Conservation (phyloP, 1,140 invertebrate genomes). For the Carposina sasakii region DNA sequence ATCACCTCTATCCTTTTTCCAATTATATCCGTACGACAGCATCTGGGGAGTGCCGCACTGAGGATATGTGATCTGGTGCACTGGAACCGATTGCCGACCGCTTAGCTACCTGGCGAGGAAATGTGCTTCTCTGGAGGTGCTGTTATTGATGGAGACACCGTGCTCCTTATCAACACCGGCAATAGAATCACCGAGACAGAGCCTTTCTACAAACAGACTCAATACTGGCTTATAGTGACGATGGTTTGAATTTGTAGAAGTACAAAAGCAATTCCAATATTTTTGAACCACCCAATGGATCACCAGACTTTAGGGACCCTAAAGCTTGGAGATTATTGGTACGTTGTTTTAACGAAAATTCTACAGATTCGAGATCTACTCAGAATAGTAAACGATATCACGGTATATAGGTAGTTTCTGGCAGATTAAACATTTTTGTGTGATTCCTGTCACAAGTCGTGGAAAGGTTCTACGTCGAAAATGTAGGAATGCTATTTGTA, state of each 20-base stretch:
- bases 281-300: conserved; percentile 36
- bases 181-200: conserved; percentile 29
- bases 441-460: too few species aligned
- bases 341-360: too few species aligned
- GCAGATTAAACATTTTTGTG: too few species aligned
- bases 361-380: too few species aligned
- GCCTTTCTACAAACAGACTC: conserved; percentile 48
- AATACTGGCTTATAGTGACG: conserved; percentile 56
- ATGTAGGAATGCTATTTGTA: too few species aligned
- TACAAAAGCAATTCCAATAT: conserved; percentile 56
- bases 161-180: conserved; percentile 61
- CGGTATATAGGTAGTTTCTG: too few species aligned
- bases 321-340: conserved; percentile 62
- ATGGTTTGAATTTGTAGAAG: conserved; percentile 57
- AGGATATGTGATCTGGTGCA: conserved; percentile 63
- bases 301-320: conserved; percentile 63
- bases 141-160: conserved; percentile 35
- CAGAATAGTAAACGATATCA: too few species aligned
- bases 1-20: conserved; percentile 34
- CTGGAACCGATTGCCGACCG: conserved; percentile 59
- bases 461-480: too few species aligned
- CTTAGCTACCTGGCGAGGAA: conserved; percentile 57
- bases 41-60: conserved; percentile 61
- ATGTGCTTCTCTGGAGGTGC: conserved; percentile 64
- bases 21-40: conserved; percentile 58